A percentile compares a stretch with the other conserved stretches of the same genome.
These are phyloP conservation scores for Scolanthus callimorphus DNA, from an alignment of 92 coral and sea anemone genomes.

Conservation along the genomic window DNA sequence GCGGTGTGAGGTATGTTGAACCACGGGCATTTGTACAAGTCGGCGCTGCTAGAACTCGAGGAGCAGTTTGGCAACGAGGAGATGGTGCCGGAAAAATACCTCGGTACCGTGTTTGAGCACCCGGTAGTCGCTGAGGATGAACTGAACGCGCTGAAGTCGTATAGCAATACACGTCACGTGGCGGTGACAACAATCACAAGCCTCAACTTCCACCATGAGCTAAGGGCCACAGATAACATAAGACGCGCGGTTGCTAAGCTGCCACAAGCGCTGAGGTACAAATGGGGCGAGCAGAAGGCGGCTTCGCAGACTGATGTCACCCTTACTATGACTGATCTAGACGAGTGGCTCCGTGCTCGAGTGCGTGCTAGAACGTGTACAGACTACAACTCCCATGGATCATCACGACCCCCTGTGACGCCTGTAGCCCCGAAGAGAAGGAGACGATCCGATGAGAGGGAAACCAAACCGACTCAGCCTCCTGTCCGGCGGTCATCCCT, in stretches of 20 bases:
- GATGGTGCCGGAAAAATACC: too few relatives aligned
- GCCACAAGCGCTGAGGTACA: slow-evolving; percentile 20
- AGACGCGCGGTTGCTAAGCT: slow-evolving; percentile 37
- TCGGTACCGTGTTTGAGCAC: too few relatives aligned
- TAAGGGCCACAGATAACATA: slow-evolving; percentile 39
- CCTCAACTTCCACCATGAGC: slow-evolving; percentile 21
- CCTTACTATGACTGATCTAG: slow-evolving; percentile 15
- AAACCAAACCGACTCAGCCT: too few relatives aligned
- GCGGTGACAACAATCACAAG: slow-evolving; percentile 27
- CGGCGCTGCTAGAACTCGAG: slow-evolving; percentile 41
- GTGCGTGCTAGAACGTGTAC: slow-evolving; percentile 36
- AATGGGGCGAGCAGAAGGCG: slow-evolving; percentile 30
- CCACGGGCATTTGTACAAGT: slow-evolving; percentile 31
- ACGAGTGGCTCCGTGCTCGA: slow-evolving; percentile 37
- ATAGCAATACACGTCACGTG: slow-evolving; percentile 25
- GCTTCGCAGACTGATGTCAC: slow-evolving; percentile 13
- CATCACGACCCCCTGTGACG: too few relatives aligned
- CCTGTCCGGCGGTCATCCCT: too few relatives aligned
- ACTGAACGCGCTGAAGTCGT: slow-evolving; percentile 12
- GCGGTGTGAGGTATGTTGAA: slow-evolving; percentile 18
- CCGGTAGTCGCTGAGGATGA: slow-evolving; percentile 38
- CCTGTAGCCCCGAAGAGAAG: too few relatives aligned
- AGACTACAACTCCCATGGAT: too few relatives aligned
- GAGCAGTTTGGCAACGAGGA: too few relatives aligned
- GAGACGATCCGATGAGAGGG: too few relatives aligned